phyloP scores from a whole-genome alignment of 1,140 invertebrate genomes.

The Belonocnema kinseyi region DNA sequence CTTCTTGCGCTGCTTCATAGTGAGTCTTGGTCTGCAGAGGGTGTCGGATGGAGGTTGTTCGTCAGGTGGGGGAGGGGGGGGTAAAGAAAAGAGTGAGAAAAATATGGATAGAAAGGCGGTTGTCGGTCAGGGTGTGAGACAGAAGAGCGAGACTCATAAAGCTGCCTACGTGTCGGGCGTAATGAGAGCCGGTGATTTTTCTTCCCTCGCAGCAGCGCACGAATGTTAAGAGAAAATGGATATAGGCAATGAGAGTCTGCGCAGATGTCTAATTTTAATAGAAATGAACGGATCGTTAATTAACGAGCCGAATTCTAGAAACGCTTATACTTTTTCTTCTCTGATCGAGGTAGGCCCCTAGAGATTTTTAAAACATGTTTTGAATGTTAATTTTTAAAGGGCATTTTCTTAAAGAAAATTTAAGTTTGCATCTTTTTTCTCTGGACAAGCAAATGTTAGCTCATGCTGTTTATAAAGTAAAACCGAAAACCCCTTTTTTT shows the following conservation, averaged over 20 bases:
- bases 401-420: no score
- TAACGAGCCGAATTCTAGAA: no score
- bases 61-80: slow-evolving; percentile 43
- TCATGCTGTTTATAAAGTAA: no score
- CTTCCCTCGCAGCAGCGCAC: slow-evolving; percentile 62
- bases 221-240: slow-evolving; percentile 70
- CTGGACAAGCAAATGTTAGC: no score
- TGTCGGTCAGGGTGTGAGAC: slow-evolving; percentile 40
- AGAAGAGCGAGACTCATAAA: slow-evolving; percentile 68
- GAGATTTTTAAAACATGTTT: no score
- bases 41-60: slow-evolving; percentile 34
- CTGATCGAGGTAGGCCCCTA: no score
- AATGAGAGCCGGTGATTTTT: slow-evolving; percentile 76
- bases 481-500: no score
- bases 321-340: no score
- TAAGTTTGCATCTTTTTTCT: no score
- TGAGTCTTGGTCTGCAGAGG: slow-evolving; percentile 16
- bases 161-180: slow-evolving; percentile 76
- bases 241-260: slow-evolving; percentile 31
- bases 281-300: neutral
- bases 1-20: slow-evolving; percentile 58
- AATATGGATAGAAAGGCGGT: slow-evolving; percentile 54
- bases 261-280: neutral
- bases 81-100: slow-evolving; percentile 46
- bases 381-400: no score